Conservation (phyloP, 2,797 vertebrate genomes). For the Anabas testudineus region DNA sequence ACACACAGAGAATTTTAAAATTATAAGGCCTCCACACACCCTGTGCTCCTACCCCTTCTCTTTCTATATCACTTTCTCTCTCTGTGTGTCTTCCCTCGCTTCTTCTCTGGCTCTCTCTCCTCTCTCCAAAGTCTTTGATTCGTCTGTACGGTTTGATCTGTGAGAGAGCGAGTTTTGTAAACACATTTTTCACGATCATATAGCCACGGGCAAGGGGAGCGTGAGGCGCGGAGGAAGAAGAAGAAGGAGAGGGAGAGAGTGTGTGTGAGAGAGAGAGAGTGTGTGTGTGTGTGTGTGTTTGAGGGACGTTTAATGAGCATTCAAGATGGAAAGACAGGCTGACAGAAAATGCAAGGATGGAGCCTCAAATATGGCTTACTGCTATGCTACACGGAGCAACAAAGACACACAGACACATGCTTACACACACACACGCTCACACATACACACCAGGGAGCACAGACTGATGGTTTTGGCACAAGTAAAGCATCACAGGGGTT, state of each 20-base stretch:
- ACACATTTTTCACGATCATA: conserved; percentile 91
- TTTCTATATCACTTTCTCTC: conserved; percentile 44
- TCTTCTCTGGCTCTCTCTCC: conserved; percentile 73
- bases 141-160: conserved; percentile 87
- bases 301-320: conserved; percentile 82
- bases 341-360: conserved; percentile 81
- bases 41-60: conserved; percentile 67
- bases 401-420: conserved; percentile 47
- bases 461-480: conserved; percentile 72
- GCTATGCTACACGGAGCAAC: conserved; percentile 55
- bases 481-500: conserved; percentile 79
- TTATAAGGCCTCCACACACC: conserved; percentile 78
- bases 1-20: conserved; percentile 83
- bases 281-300: conserved; percentile 34
- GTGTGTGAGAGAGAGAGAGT: conserved; percentile 29
- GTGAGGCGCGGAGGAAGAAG: conserved; percentile 80
- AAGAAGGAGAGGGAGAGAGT: conserved; percentile 51
- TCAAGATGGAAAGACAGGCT: conserved; percentile 79
- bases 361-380: conserved; percentile 71
- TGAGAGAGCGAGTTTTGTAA: conserved; percentile 90
- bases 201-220: conserved; percentile 89
- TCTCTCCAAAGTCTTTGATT: conserved; percentile 88
- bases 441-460: conserved; percentile 46
- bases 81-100: conserved; percentile 63
- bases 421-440: conserved; percentile 34